Evolutionary conservation across 2,888 invertebrate species (phyloP).

Genomic region (Gandaritis pyraliata): DNA sequence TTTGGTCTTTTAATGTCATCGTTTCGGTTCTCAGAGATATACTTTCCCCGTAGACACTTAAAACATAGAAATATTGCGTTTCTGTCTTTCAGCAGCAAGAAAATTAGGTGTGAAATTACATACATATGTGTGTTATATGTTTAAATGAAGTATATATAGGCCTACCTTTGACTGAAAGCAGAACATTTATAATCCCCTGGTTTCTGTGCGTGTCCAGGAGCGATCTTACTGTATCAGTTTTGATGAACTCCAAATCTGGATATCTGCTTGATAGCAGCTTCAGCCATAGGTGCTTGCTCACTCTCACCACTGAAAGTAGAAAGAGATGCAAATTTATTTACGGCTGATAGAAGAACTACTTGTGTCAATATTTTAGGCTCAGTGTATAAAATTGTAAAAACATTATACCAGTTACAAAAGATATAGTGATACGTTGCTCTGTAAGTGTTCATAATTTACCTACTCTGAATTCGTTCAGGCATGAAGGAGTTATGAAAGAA

Average conservation of each 20-base stretch:
- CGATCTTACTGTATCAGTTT: slow-evolving; percentile 86
- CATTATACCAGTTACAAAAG: no score
- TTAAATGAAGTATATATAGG: no score
- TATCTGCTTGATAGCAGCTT: slow-evolving; percentile 83
- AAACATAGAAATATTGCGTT: no score
- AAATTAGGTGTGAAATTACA: no score
- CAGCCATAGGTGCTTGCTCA: slow-evolving; percentile 83
- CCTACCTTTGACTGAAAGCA: slow-evolving; percentile 86
- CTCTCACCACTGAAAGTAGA: slow-evolving; percentile 76
- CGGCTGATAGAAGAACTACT: neutral
- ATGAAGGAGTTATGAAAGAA: slow-evolving; percentile 9
- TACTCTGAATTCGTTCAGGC: slow-evolving; percentile 2
- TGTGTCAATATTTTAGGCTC: no score
- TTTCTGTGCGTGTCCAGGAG: slow-evolving; percentile 89
- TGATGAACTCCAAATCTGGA: slow-evolving; percentile 85
- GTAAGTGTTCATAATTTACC: neutral
- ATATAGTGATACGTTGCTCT: neutral
- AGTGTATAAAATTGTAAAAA: no score
- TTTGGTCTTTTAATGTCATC: no score
- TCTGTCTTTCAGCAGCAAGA: neutral
- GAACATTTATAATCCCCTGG: slow-evolving; percentile 89
- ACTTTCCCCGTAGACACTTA: no score
- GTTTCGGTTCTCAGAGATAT: no score
- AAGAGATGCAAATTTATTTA: neutral
- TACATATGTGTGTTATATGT: no score